phyloP scores from a whole-genome alignment of 2,797 vertebrate genomes.

The Gymnocypris eckloni region DNA sequence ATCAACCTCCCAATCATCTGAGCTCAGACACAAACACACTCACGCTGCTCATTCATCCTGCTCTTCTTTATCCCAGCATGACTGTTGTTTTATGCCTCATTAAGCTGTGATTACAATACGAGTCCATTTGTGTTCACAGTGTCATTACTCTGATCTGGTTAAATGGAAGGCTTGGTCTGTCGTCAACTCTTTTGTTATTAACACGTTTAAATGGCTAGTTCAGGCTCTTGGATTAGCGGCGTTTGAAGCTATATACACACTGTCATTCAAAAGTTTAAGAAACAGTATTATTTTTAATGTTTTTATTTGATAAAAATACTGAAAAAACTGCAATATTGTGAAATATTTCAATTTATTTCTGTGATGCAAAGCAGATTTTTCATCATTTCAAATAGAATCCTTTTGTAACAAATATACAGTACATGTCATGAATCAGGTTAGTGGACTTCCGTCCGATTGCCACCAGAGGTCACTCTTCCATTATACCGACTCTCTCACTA shows the following conservation, averaged over 20 bases:
- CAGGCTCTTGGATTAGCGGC: background rate
- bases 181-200: background rate
- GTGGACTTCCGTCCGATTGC: no score
- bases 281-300: background rate
- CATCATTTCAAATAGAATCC: background rate
- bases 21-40: conserved; percentile 29
- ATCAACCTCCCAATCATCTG: conserved; percentile 7
- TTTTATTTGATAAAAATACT: background rate
- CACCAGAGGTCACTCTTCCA: no score
- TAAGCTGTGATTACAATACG: conserved; percentile 18
- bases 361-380: background rate
- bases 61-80: conserved; percentile 19
- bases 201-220: background rate
- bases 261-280: background rate
- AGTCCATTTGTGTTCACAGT: conserved; percentile 9
- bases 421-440: no score
- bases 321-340: background rate
- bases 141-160: conserved; percentile 20
- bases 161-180: background rate
- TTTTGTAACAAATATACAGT: background rate
- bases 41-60: conserved; percentile 10
- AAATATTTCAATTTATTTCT: background rate
- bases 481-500: no score
- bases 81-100: conserved; percentile 13
- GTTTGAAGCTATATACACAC: background rate